Evolutionary conservation across 2,113 vertebrate genomes (phyloP), one percentile per base, ranked within the genome.

Genomic region (Garra rufa): DNA sequence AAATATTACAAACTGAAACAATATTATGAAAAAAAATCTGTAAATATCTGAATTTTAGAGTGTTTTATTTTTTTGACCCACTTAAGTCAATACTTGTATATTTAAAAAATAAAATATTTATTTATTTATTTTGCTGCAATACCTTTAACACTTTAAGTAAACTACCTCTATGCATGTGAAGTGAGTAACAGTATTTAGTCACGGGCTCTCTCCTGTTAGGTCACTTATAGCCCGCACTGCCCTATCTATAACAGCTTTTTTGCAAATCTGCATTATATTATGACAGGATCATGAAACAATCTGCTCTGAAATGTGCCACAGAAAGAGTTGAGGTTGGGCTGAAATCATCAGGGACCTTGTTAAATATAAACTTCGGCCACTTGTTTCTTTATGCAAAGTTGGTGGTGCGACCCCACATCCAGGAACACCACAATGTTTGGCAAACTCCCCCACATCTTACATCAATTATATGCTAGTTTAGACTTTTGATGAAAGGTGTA

Each of bases 331-430:
- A 24, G 30, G 52, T 4, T 77, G 34, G 48, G 43, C 21, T 73
- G 48, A 76, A 59, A 24, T 48, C 28, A 57, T 77, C 6, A 59
- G 41, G 19, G 52, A 24, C 21, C 48, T 76, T 52, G 26, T 30
- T 52, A 77, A 77, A 77, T 43, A 77, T 77, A 59, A 77, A 59
- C 52, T 41, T 24, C 6, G 55, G 50, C 52, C 50, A 41, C 50
- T 77, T 77, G 52, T 77, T 77, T 77, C 52, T 77, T n/a, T 76
- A 50, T 77, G 75, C 19, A 76, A 14, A 55, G 75, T 38, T 71
- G n/a, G 69, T 26, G 41, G 41, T 46, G 6, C 1, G 69, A 71
- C 41, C 69, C 69, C 69, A 44, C 69, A 71, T n/a, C n/a, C 69
- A 71, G 70, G 6, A 46, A 73, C 19, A 41, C 19, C 67, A 41